Conservation (phyloP, 1,140 invertebrate species). For the Lethrus apterus region DNA sequence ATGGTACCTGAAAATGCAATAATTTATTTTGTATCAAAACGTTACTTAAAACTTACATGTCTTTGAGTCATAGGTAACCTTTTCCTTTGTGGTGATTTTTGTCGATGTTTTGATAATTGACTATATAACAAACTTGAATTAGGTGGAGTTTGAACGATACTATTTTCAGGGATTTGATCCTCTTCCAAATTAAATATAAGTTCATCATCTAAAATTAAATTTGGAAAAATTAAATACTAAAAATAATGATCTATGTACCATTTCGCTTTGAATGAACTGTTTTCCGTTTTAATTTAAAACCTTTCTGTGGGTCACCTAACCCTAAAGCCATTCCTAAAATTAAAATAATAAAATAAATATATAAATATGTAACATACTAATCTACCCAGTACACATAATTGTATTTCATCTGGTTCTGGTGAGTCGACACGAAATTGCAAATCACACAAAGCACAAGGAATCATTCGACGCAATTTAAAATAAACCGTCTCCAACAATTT, state of each 20-base stretch:
- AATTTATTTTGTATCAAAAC: not conserved
- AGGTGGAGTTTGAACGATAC: slow-evolving; percentile 15
- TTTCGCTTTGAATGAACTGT: slow-evolving; percentile 1
- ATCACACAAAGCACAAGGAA: slow-evolving; percentile 74
- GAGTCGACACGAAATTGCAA: slow-evolving; percentile 72
- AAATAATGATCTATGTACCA: not conserved
- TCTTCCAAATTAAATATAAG: slow-evolving; percentile 69
- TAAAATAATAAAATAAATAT: too few species aligned
- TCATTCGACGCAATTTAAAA: slow-evolving; percentile 77
- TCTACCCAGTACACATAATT: slow-evolving; percentile 66
- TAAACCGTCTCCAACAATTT: slow-evolving; percentile 63
- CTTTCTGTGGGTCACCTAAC: slow-evolving; percentile 51
- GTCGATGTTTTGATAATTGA: slow-evolving; percentile 25
- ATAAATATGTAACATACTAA: too few species aligned
- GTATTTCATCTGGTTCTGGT: slow-evolving; percentile 84
- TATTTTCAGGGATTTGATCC: slow-evolving; percentile 45
- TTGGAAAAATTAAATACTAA: not conserved
- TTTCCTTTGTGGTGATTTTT: slow-evolving; percentile 33
- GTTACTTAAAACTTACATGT: slow-evolving; percentile 29
- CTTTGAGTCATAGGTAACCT: slow-evolving; percentile 25
- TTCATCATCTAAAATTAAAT: slow-evolving; percentile 42
- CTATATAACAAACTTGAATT: slow-evolving; percentile 19
- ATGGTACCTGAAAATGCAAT: slow-evolving; percentile 45
- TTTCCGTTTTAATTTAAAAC: not conserved
- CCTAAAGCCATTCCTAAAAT: slow-evolving; percentile 61